Percentiles rank a stretch among this genome's conserved stretches.
Conservation (phyloP, 2,888 invertebrate species). For the Orthosia incerta region DNA sequence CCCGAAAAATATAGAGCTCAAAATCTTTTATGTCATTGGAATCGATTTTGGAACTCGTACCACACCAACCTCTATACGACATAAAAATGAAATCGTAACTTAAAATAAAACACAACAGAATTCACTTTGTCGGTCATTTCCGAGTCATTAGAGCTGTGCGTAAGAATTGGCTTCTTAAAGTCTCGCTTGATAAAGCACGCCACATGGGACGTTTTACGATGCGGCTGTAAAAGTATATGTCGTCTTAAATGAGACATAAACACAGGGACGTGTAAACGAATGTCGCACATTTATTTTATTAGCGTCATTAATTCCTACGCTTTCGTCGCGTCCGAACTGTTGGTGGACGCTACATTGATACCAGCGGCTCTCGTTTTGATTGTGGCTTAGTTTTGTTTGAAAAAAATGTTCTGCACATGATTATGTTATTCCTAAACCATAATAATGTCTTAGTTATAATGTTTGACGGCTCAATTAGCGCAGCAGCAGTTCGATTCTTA, state of each 20-base stretch:
- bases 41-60: constrained; percentile 54
- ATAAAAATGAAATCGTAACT: constrained; percentile 65
- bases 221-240: constrained; percentile 88
- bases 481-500: neutral
- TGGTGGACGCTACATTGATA: constrained; percentile 63
- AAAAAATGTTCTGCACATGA: neutral
- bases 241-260: constrained; percentile 91
- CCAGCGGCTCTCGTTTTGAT: constrained; percentile 46
- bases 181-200: constrained; percentile 80
- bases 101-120: constrained; percentile 69
- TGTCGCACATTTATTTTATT: constrained; percentile 90
- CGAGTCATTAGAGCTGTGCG: constrained; percentile 78
- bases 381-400: constrained; percentile 1
- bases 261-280: constrained; percentile 89
- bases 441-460: neutral
- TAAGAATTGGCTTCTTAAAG: constrained; percentile 80
- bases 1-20: constrained; percentile 41
- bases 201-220: constrained; percentile 88
- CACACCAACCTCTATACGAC: constrained; percentile 40
- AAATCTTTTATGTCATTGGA: constrained; percentile 46
- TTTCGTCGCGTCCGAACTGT: constrained; percentile 81
- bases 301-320: constrained; percentile 87
- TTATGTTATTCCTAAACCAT: neutral
- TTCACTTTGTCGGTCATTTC: constrained; percentile 78
- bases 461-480: neutral